Evolutionary conservation across 2,113 vertebrate species (phyloP).

Genomic region (Antennarius striatus): DNA sequence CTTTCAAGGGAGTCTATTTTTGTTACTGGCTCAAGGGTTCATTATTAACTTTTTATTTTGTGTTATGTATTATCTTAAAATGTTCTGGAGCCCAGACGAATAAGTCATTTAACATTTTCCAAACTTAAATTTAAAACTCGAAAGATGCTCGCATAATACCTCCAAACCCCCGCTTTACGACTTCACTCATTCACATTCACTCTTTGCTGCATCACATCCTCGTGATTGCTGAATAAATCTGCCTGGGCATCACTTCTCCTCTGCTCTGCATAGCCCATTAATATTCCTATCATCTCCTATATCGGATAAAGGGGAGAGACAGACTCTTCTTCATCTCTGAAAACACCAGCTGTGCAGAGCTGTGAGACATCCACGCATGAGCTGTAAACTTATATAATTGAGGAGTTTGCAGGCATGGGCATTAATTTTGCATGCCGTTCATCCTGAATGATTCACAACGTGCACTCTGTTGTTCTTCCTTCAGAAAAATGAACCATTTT

Average conservation of each 20-base stretch:
- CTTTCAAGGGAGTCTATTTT: constrained; percentile 58
- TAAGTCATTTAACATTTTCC: not conserved
- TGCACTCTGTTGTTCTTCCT: constrained; percentile 27
- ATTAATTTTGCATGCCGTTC: constrained; percentile 67
- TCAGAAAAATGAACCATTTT: constrained; percentile 30
- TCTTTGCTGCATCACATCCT: constrained; percentile 33
- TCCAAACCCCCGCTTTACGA: constrained; percentile 31
- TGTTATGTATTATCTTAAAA: constrained; percentile 5
- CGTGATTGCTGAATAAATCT: constrained; percentile 60
- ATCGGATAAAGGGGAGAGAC: constrained; percentile 68
- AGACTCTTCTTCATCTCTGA: constrained; percentile 74
- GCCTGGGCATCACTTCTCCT: constrained; percentile 47
- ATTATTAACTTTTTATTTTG: constrained; percentile 42
- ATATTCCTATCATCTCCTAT: constrained; percentile 73
- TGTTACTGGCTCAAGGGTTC: constrained; percentile 35
- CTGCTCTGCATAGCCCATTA: constrained; percentile 60
- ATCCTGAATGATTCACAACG: constrained; percentile 64
- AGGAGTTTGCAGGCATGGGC: constrained; percentile 57
- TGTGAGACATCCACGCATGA: constrained; percentile 59
- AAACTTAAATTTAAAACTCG: not conserved
- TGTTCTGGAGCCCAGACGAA: not conserved
- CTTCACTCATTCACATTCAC: constrained; percentile 38
- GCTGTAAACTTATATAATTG: constrained; percentile 75
- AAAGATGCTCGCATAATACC: constrained; percentile 21
- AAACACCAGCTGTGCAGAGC: constrained; percentile 74